Conservation (phyloP, 2,797 vertebrate genomes). For the Steatocranus sp. region DNA sequence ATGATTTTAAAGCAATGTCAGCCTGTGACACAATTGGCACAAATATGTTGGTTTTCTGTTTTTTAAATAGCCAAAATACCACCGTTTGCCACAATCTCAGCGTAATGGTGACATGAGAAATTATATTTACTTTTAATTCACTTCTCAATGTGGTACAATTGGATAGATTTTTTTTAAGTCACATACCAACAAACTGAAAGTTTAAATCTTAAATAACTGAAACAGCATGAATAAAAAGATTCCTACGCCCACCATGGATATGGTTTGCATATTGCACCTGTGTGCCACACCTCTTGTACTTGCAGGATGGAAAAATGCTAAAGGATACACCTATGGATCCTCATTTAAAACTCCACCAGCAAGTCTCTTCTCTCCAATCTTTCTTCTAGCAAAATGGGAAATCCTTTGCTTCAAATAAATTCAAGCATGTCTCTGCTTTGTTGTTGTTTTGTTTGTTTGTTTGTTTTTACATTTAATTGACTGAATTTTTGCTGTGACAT, state of each 20-base stretch:
- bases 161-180: not conserved
- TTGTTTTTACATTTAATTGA: not conserved
- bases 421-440: not conserved
- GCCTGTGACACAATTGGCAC: not conserved
- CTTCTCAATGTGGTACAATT: not conserved
- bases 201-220: not conserved
- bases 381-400: not conserved
- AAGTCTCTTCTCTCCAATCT: not conserved
- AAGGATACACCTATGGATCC: not conserved
- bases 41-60: not conserved
- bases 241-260: not conserved
- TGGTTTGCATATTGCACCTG: not conserved
- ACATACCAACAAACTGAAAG: not conserved
- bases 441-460: fast-evolving
- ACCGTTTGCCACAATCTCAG: not conserved
- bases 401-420: not conserved
- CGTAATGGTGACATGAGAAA: not conserved
- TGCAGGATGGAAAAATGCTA: not conserved
- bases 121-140: not conserved
- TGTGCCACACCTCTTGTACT: not conserved
- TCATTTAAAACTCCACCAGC: not conserved
- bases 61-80: not conserved
- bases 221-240: not conserved
- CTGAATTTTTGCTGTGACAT: not conserved
- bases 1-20: not conserved